phyloP scores from a whole-genome alignment of 1,140 invertebrate genomes.

The Temnothorax longispinosus region DNA sequence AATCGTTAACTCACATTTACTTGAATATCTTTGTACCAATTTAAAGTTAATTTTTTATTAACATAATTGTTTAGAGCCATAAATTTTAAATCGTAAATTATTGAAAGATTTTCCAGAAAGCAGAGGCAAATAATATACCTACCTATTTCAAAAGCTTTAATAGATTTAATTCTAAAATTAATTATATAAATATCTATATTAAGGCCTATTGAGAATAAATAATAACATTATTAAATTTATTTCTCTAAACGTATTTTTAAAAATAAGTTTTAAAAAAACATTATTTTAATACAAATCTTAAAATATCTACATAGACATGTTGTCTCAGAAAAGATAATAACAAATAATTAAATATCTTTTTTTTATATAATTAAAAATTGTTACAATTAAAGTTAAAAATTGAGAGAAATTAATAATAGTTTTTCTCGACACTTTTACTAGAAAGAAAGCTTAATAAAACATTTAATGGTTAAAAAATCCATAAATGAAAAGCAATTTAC shows the following conservation, averaged over 20 bases:
- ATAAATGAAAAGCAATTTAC: background rate
- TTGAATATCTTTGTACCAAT: background rate
- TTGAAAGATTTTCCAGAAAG: background rate
- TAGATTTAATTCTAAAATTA: background rate
- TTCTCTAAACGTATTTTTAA: background rate
- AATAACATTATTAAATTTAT: background rate
- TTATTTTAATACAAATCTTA: background rate
- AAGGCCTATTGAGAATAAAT: background rate
- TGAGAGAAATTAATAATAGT: background rate
- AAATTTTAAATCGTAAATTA: background rate
- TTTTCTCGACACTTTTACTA: background rate
- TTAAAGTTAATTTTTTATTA: background rate
- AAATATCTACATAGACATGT: background rate
- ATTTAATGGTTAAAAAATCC: background rate
- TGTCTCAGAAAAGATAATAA: background rate
- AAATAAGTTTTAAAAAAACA: background rate
- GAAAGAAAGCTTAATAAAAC: background rate
- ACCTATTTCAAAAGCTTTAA: background rate
- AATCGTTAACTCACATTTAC: background rate
- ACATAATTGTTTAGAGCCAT: background rate
- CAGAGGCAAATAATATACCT: background rate
- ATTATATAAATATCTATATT: background rate
- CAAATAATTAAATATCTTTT: background rate
- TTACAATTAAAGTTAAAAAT: background rate
- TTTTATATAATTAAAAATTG: background rate